These are phyloP conservation scores for Nephrotoma flavescens DNA, from an alignment of 2,888 invertebrate species.

Conservation along the genomic window DNA sequence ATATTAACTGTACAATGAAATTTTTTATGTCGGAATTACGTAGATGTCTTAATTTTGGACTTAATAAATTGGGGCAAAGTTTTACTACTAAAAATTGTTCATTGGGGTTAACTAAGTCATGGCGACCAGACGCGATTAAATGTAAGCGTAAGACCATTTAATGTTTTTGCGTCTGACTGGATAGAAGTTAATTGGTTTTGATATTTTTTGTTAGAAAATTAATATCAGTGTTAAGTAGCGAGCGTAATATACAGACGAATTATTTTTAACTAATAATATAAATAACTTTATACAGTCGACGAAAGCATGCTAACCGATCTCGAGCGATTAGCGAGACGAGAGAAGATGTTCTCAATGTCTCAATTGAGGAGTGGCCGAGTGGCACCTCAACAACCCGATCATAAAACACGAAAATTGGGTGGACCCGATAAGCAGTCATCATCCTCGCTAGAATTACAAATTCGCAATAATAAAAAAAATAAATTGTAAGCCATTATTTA, in stretches of 20 bases:
- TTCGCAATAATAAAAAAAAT: slow-evolving; percentile 4
- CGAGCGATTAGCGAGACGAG: slow-evolving; percentile 45
- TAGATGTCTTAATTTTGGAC: too few relatives aligned
- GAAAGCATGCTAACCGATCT: slow-evolving; percentile 41
- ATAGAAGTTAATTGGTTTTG: too few relatives aligned
- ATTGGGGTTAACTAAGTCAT: too few relatives aligned
- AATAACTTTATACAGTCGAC: slow-evolving; percentile 19
- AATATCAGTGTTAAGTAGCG: too few relatives aligned
- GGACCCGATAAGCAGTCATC: not conserved
- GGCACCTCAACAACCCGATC: slow-evolving; percentile 10
- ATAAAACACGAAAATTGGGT: slow-evolving; percentile 1
- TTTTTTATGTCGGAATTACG: too few relatives aligned
- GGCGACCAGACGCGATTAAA: too few relatives aligned
- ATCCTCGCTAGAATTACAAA: not conserved
- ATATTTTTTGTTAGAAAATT: too few relatives aligned
- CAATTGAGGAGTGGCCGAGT: slow-evolving; percentile 32
- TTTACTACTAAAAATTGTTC: too few relatives aligned
- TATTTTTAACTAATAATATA: not conserved
- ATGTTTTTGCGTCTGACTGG: too few relatives aligned
- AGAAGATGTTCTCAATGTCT: slow-evolving; percentile 35
- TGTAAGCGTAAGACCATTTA: too few relatives aligned
- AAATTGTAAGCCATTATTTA: slow-evolving; percentile 8
- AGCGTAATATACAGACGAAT: not conserved
- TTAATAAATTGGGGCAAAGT: too few relatives aligned
- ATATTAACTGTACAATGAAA: too few relatives aligned